A percentile compares a stretch with the other conserved stretches of the same genome.
Evolutionary conservation across 2,113 vertebrate species (phyloP).

Genomic region (Gallinago paraguaiae): DNA sequence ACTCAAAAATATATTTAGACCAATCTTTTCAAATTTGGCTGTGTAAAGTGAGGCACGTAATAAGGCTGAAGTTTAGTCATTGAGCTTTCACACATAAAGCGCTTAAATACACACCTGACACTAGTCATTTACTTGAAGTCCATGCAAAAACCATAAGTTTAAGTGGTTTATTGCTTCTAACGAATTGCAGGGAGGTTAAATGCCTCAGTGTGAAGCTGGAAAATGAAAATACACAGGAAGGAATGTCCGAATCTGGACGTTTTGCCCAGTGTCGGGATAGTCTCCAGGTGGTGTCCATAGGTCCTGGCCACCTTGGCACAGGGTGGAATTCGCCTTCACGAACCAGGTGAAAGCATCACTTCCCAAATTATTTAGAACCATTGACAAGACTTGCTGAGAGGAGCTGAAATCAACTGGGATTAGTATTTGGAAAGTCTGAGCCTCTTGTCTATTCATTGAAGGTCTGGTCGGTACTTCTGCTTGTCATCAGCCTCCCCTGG

Average conservation of each 20-base stretch:
- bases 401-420: background rate
- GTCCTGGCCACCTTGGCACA: background rate
- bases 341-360: background rate
- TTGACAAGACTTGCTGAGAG: background rate
- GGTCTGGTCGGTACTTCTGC: background rate
- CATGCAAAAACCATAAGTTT: fast-evolving
- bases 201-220: background rate
- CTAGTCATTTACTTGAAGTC: background rate
- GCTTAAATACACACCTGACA: background rate
- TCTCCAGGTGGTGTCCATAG: fast-evolving
- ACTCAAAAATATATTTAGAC: background rate
- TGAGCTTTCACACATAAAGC: background rate
- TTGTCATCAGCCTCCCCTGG: fast-evolving
- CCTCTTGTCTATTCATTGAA: background rate
- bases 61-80: background rate
- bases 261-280: background rate
- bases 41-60: background rate
- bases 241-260: fast-evolving
- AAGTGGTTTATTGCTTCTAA: background rate
- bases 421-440: background rate
- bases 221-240: background rate
- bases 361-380: too few relatives aligned
- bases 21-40: background rate
- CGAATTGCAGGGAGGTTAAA: background rate
- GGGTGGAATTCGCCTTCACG: background rate